Base-by-base conservation (phyloP, 2,797 vertebrate genomes). In the Hippopotamyrus pictus region DNA sequence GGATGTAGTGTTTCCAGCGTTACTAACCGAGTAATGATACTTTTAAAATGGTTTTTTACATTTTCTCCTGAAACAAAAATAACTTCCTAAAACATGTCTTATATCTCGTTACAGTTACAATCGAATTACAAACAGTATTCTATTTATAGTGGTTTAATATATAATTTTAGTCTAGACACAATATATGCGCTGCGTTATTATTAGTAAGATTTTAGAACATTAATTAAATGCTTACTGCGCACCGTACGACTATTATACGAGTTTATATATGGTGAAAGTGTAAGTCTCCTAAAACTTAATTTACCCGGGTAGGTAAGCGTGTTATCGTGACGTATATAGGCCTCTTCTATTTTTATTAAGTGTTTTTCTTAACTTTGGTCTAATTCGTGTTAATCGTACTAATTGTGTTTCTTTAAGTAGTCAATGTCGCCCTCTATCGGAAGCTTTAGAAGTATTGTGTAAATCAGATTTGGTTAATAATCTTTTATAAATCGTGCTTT, bases 371-470 rank as follows among this genome's bases (percentile, higher is more conserved):
- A 73, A 73, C 4, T 83, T n/a, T 22, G 0, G n/a, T 83, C 41
- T 48, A 48, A 44, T 83, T 12, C 1, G 19, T 84, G 44, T 19
- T 50, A 84, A 48, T 44, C 19, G 17, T 84, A 22, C 25, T 54
- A 33, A 69, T 89, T 19, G 76, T 57, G 76, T 57, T 87, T 83
- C 51, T 91, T 91, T 89, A 84, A 88, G 89, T 90, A 90, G 90
- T 88, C 92, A 92, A 91, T 91, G 90, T 89, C 90, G 91, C 91
- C 92, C 91, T 91, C 92, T 92, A 91, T 91, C n/a, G 92, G 79
- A 46, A 50, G 2, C 37, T 62, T 50, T 54, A 11, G 17, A 51
- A 86, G 69, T 25, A 54, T 22, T 53, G 19, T 22, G 44, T 50
- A 25, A 48, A 48, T 46, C 57, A 44, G 5, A 37, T 37, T 73